Percentiles rank a stretch among this genome's conserved stretches.
phyloP scores from a whole-genome alignment of 2,113 vertebrate genomes.

The Myrmophylax atrothorax region DNA sequence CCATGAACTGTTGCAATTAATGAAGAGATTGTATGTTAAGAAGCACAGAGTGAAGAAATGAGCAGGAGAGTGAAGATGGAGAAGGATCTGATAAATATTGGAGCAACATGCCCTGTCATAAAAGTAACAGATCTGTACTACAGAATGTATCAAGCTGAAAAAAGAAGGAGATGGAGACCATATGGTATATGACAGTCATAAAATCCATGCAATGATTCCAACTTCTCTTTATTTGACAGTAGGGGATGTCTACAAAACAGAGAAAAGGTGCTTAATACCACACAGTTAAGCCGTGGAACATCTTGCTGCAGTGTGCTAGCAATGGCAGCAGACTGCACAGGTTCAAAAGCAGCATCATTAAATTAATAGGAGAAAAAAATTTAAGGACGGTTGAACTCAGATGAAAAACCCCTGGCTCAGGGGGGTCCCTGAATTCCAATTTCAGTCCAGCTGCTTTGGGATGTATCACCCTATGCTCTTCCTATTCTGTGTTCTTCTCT shows the following conservation, averaged over 20 bases:
- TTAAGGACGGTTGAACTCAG: background rate
- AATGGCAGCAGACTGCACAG: background rate
- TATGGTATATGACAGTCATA: too few species aligned
- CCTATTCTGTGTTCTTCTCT: background rate
- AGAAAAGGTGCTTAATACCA: background rate
- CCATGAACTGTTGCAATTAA: too few species aligned
- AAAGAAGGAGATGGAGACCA: background rate
- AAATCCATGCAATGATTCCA: background rate
- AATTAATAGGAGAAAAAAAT: background rate
- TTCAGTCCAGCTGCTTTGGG: background rate
- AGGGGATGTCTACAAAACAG: background rate
- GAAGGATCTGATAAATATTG: background rate
- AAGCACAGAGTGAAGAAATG: background rate
- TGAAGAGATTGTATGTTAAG: background rate
- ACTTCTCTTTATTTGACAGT: background rate
- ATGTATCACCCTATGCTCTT: accelerated
- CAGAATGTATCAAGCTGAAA: background rate
- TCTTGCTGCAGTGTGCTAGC: background rate
- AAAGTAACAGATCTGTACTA: background rate
- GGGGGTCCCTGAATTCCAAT: background rate
- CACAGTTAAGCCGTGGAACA: accelerated
- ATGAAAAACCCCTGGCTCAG: background rate
- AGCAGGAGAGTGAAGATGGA: background rate
- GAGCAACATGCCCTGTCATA: background rate
- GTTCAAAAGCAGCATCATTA: background rate